These are phyloP conservation scores for Hemiprocne comata DNA, from an alignment of 2,113 vertebrate species.

Conservation along the genomic window DNA sequence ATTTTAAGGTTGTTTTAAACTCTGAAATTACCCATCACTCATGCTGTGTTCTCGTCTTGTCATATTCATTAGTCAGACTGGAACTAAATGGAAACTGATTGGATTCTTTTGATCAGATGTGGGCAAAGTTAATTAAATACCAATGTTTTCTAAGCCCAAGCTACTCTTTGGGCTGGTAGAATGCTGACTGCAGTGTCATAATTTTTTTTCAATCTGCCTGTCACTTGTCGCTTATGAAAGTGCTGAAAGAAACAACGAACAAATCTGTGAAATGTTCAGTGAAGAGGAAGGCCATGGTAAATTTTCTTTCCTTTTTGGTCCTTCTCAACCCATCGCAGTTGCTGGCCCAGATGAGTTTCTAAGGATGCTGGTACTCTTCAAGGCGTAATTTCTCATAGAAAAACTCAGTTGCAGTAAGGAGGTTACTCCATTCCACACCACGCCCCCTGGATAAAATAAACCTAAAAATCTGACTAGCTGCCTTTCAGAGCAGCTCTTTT, in stretches of 20 bases:
- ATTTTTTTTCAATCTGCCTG: slow-evolving; percentile 1
- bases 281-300: neutral
- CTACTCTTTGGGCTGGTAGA: neutral
- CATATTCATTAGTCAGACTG: neutral
- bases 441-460: neutral
- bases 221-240: neutral
- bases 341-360: neutral
- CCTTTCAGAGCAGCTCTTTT: neutral
- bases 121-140: neutral
- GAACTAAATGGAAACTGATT: neutral
- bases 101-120: neutral
- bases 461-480: neutral
- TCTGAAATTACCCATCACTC: neutral
- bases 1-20: neutral
- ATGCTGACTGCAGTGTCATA: neutral
- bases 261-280: neutral
- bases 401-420: neutral
- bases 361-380: neutral
- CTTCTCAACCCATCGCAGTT: neutral
- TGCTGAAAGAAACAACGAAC: neutral
- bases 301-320: neutral
- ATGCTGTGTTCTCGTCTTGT: neutral
- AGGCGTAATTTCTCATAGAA: neutral
- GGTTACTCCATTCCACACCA: neutral
- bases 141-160: neutral